Evolutionary conservation across 2,888 invertebrate genomes (phyloP).

Genomic region (Netelia fuscicornis): DNA sequence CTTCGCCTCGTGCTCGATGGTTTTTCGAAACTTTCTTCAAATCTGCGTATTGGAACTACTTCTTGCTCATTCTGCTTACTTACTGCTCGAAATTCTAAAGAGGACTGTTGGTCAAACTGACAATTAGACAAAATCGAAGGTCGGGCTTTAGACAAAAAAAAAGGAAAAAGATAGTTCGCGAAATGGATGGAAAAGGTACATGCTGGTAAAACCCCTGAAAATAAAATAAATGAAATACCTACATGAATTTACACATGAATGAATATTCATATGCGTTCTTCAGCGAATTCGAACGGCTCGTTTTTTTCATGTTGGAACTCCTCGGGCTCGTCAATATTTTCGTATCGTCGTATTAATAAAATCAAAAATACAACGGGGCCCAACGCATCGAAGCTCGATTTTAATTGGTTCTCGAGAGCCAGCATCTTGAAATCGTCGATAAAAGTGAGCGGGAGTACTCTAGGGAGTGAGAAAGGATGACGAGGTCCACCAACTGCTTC

Average conservation of each 20-base stretch:
- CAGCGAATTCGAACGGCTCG: not conserved
- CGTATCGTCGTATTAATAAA: not conserved
- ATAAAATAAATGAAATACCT: too few relatives aligned
- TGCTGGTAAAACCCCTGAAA: too few relatives aligned
- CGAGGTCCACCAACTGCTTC: slow-evolving; percentile 52
- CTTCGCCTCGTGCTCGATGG: slow-evolving; percentile 23
- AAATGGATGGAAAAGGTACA: too few relatives aligned
- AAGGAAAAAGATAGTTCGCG: too few relatives aligned
- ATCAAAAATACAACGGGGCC: not conserved
- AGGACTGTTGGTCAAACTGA: not conserved
- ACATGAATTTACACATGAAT: not conserved
- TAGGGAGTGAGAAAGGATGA: slow-evolving; percentile 35
- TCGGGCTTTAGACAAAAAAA: too few relatives aligned
- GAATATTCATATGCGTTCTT: not conserved
- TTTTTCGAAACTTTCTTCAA: slow-evolving; percentile 54
- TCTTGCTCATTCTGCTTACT: not conserved
- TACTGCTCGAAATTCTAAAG: too few relatives aligned
- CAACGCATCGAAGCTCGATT: slow-evolving; percentile 28
- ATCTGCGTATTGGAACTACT: slow-evolving; percentile 28
- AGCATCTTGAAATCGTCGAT: slow-evolving; percentile 7
- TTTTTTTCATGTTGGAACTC: not conserved
- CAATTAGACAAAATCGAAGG: slow-evolving; percentile 10
- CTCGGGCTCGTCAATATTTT: not conserved
- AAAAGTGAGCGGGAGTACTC: slow-evolving; percentile 3
- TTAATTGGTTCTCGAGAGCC: slow-evolving; percentile 8